These are phyloP conservation scores for Odobenus rosmarus DNA, from an alignment of 2,113 vertebrate species.

Conservation along the genomic window DNA sequence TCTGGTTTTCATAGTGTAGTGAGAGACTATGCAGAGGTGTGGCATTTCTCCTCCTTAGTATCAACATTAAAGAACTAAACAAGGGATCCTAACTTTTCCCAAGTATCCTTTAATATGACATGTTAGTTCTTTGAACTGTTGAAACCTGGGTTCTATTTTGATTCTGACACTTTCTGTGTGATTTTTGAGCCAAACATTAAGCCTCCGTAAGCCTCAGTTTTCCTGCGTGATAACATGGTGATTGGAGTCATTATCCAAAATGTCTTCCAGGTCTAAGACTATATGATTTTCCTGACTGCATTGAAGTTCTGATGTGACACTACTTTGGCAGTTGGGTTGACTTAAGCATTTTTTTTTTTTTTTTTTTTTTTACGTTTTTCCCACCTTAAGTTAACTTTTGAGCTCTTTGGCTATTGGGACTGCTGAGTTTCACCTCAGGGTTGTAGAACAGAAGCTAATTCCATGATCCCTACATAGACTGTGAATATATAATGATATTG, in stretches of 20 bases:
- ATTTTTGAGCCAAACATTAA: not conserved
- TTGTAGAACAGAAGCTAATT: not conserved
- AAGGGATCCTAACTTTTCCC: not conserved
- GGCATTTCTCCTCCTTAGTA: not conserved
- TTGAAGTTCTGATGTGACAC: not conserved
- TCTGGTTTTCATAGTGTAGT: not conserved
- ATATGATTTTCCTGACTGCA: not conserved
- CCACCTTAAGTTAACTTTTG: not conserved
- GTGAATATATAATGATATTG: not conserved
- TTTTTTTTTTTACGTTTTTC: not conserved
- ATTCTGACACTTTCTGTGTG: not conserved
- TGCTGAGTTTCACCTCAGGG: not conserved
- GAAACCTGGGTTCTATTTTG: not conserved
- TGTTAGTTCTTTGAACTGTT: not conserved
- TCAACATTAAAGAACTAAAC: not conserved
- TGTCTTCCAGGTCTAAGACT: not conserved
- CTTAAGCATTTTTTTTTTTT: not conserved
- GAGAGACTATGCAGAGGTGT: not conserved
- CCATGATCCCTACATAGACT: not conserved
- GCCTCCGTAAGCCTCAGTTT: not conserved
- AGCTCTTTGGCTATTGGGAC: not conserved
- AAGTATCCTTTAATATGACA: not conserved
- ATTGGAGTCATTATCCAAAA: not conserved
- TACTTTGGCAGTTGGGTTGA: not conserved
- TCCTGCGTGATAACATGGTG: not conserved